Conservation (phyloP, 2,888 invertebrate species). For the Amblyjoppa proteus region DNA sequence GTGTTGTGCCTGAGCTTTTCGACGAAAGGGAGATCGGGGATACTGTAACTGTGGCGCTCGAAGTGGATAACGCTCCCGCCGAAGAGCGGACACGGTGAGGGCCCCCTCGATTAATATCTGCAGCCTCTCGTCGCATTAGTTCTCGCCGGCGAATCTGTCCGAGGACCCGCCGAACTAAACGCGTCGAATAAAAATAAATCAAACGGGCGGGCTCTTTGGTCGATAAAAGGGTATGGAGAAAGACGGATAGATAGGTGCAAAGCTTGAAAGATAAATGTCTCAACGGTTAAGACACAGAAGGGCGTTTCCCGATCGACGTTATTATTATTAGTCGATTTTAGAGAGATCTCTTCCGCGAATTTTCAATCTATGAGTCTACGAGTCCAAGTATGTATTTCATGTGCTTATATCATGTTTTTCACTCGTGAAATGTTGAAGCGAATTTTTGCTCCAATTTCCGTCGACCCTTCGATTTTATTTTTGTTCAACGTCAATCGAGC, state of each 20-base stretch:
- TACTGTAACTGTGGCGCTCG: slow-evolving; percentile 15
- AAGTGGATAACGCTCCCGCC: slow-evolving; percentile 19
- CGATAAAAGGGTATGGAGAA: slow-evolving; percentile 54
- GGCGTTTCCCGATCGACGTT: neutral
- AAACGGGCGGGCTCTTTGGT: slow-evolving; percentile 24
- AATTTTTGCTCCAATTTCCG: slow-evolving; percentile 58
- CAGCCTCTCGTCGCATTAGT: slow-evolving; percentile 57
- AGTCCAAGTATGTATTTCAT: neutral
- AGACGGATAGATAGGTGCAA: slow-evolving; percentile 30
- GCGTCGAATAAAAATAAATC: slow-evolving; percentile 59
- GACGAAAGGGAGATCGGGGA: slow-evolving; percentile 56
- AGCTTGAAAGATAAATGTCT: slow-evolving; percentile 23
- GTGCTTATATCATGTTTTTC: neutral
- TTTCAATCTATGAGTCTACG: too few relatives aligned
- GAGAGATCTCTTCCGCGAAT: neutral
- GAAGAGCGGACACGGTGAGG: slow-evolving; percentile 28
- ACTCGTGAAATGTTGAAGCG: neutral
- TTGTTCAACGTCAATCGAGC: neutral
- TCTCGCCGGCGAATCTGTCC: slow-evolving; percentile 32
- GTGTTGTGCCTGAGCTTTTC: slow-evolving; percentile 61
- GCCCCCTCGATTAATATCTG: slow-evolving; percentile 60
- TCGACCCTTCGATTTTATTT: slow-evolving; percentile 18
- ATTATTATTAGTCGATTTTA: neutral
- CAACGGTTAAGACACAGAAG: neutral
- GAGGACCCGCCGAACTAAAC: slow-evolving; percentile 3